Evolutionary conservation across 1,140 invertebrate genomes (phyloP).

Genomic region (Lepidotrigona ventralis): DNA sequence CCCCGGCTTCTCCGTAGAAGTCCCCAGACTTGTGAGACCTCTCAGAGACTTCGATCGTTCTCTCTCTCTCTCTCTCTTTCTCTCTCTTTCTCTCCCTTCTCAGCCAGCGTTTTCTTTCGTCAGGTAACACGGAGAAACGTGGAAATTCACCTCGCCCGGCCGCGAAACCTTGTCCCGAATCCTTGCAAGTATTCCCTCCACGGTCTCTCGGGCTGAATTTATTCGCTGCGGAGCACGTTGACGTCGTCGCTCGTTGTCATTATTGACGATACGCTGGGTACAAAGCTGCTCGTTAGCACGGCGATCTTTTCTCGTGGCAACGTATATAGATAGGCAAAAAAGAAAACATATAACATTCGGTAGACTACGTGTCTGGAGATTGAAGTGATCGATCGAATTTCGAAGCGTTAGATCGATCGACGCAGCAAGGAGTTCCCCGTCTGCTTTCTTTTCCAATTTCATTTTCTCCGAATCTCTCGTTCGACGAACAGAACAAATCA

Average conservation of each 20-base stretch:
- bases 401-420: not conserved
- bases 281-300: constrained; percentile 48
- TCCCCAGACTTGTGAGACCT: constrained; percentile 60
- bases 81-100: constrained; percentile 20
- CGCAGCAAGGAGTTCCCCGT: too few relatives aligned
- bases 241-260: constrained; percentile 29
- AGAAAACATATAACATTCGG: not conserved
- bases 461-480: too few relatives aligned
- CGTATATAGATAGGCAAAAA: too few relatives aligned
- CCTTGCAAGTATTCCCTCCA: constrained; percentile 46
- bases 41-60: constrained; percentile 47
- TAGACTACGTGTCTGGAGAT: not conserved
- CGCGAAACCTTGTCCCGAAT: constrained; percentile 51
- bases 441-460: not conserved
- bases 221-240: not conserved
- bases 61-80: constrained; percentile 42
- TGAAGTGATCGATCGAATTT: not conserved
- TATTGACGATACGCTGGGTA: constrained; percentile 43
- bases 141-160: constrained; percentile 36
- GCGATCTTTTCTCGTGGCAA: too few relatives aligned
- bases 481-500: not conserved
- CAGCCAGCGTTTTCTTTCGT: constrained; percentile 47
- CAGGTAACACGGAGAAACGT: constrained; percentile 45
- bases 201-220: constrained; percentile 12
- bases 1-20: constrained; percentile 55